phyloP scores from a whole-genome alignment of 1,140 invertebrate genomes.

The Calephelis nemesis region DNA sequence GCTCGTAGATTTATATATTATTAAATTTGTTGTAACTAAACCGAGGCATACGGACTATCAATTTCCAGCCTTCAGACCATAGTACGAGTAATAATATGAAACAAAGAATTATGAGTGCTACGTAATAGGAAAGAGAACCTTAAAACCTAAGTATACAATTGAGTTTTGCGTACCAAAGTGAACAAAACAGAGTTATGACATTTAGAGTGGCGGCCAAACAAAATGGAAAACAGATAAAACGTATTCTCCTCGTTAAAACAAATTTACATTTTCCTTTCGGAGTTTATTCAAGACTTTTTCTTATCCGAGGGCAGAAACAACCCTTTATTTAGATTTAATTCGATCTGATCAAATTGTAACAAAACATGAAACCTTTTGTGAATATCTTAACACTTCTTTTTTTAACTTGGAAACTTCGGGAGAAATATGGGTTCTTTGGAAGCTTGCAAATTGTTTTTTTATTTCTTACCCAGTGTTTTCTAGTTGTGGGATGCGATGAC shows the following conservation, averaged over 20 bases:
- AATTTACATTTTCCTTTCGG: conserved; percentile 58
- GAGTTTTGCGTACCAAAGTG: conserved; percentile 21
- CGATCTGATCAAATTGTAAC: conserved; percentile 30
- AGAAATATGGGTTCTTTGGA: no score
- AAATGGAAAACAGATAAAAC: conserved; percentile 51
- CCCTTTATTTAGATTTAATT: conserved; percentile 38
- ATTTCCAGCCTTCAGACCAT: conserved; percentile 34
- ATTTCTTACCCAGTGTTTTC: no score
- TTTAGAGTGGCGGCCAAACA: conserved; percentile 43
- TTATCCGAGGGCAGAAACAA: conserved; percentile 23
- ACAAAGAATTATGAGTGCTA: conserved; percentile 19
- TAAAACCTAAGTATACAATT: conserved; percentile 27
- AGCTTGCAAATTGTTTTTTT: no score
- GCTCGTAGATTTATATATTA: no score
- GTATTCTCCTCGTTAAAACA: conserved; percentile 57
- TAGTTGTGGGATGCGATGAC: no score
- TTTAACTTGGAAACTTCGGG: not conserved
- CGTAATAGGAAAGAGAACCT: not conserved
- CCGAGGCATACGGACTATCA: conserved; percentile 29
- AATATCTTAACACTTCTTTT: not conserved
- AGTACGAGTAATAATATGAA: not conserved
- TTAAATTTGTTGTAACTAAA: conserved; percentile 5
- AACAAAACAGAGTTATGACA: conserved; percentile 22
- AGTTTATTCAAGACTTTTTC: conserved; percentile 38
- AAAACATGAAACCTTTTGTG: not conserved